Base-by-base conservation (phyloP, 2,888 invertebrate genomes). In the Scaptomyza cyrtandrae region DNA sequence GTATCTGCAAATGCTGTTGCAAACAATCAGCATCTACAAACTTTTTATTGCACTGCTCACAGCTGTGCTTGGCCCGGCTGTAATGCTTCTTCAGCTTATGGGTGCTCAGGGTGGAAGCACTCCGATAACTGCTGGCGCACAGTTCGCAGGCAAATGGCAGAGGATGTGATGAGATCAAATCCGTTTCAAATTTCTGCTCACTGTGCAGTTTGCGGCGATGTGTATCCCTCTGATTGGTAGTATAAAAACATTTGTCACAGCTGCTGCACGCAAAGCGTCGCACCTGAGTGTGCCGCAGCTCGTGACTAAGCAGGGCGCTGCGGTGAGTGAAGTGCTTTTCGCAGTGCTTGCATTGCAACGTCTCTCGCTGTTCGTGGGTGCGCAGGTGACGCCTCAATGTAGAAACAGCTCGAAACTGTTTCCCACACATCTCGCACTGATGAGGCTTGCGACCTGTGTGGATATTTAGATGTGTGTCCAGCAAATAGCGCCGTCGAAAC, bases 371-470 rank as follows among this genome's bases (percentile, higher is more conserved):
- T 19, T 67, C 69, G 6, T 86, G 86, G 1, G 86, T 87, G n/a
- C 67, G 83, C 16, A 81, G 41, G 39, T 87, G 85, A 1, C 86
- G 80, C 16, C 74, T 79, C 4, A 87, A 37, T 9, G 86, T 87
- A 33, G 79, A 85, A 2, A 78, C 62, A 13, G 86, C 86, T 10
- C 85, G 74, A 62, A 87, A 85, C 58, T 73, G 78, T 7, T 77
- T 74, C 16, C 86, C 86, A 39, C 86, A 87, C 49, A 75, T 69
- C 9, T 87, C 86, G 56, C 86, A 87, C 46, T 86, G 86, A 58
- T 85, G 77, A 3, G 85, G 86, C 55, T 85, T 85, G 7, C 59
- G 48, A 0, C 75, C 86, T 1, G 85, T 87, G 43, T 87, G 86
- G 27, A 86, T 80, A 52, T 87, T 83, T 0, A 86, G 46, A 53